Base-by-base conservation (phyloP, 1,140 invertebrate species). In the Dendroctonus ponderosae region DNA sequence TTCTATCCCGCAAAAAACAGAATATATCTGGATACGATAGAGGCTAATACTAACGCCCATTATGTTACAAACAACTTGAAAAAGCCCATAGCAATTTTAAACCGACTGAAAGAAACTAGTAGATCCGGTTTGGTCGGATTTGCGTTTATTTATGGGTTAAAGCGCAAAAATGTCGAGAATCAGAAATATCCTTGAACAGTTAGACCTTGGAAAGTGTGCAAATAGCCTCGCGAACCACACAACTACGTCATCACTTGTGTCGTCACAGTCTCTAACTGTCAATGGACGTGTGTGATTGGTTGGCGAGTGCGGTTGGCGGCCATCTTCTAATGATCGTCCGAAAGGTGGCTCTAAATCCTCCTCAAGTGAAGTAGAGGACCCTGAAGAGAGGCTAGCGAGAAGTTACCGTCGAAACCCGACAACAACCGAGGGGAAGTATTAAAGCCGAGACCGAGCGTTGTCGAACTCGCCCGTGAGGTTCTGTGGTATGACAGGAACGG, bases 121-220 rank as follows among this genome's bases (percentile, higher is more conserved):
- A n/a, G 52, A 62, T 40, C 58, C 44, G 39, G 58, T 60, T 46
- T 51, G 42, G 50, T 50, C 37, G 50, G 50, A 41, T 62, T 52
- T 44, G 38, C 11, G 15, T 8, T 41, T 44, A 37, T 12, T 43
- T 39, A 40, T 8, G 51, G 51, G 62, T 40, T 51, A 62, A 59
- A 39, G 46, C 51, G 50, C n/a, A 66, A 43, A 54, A 53, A 49
- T 56, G 15, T 49, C 63, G 15, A 58, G 54, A 66, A 54, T 11
- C 43, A 54, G 41, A 67, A 62, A 44, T 71, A 74, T 74, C 71
- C 73, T 74, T 73, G 73, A 74, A 69, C 82, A 92, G 78, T 92
- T 87, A 74, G 74, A 76, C 74, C 74, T 76, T 75, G 74, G 72
- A 72, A 75, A 72, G 56, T 53, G 62, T 68, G 71, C 71, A 70